Evolutionary conservation across 2,113 vertebrate species (phyloP), one percentile per base, ranked within the genome.

Genomic region (Bagarius yarrelli): DNA sequence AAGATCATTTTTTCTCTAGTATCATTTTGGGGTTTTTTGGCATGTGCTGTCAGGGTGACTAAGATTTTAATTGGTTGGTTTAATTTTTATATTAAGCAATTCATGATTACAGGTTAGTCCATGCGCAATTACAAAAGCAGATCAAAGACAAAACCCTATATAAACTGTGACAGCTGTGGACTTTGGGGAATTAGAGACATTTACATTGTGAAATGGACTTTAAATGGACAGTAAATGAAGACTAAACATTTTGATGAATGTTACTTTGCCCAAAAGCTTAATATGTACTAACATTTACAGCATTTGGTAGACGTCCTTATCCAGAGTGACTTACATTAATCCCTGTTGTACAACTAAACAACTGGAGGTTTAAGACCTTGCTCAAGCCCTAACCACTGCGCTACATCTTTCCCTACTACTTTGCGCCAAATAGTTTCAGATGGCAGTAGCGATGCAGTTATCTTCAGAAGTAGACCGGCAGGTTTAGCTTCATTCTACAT

Each of bases 391-490:
- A n/a, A n/a, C n/a, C n/a, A n/a, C n/a, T n/a, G n/a, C n/a, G n/a
- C n/a, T n/a, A n/a, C n/a, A n/a, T n/a, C n/a, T n/a, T n/a, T n/a
- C n/a, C n/a, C n/a, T n/a, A n/a, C 13, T 53, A 69, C 81, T 70
- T 83, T 77, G 40, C 2, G 63, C 70, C 76, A 56, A 83, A 86
- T 78, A 84, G 78, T 85, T 90, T 85, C 25, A 71, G 61, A 75
- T 60, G 4, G 30, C 5, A 5, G 56, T 55, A 25, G 27, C 53
- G 36, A 63, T 61, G 71, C 50, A 75, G 40, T 44, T 30, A 80
- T 57, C 47, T 40, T 76, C 44, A 80, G 87, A 92, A 90, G 91
- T 83, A 70, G 91, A 74, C 34, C 57, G 91, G 91, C 93, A 5
- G 81, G 91, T 93, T 92, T 74, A 72, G 57, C 87, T 14, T 34